Base-by-base conservation (phyloP, 1,140 invertebrate species). In the Sycophila sp. region DNA sequence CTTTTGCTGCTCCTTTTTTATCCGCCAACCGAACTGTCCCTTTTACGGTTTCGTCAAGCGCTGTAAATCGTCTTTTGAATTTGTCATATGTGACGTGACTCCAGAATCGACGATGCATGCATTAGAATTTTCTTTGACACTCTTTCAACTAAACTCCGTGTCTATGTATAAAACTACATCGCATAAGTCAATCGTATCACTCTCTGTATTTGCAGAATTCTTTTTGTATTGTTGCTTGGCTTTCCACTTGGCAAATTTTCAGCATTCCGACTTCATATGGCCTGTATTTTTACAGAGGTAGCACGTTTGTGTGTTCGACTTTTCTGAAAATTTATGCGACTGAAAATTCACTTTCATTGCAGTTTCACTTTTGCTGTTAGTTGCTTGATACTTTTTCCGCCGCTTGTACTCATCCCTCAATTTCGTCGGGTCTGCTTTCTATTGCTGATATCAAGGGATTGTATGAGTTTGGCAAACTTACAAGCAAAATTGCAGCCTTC, bases 21-120 rank as follows among this genome's bases (percentile, higher is more conserved):
- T 67, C 65, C 7, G 60, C 60, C 2, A 63, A 15, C 6, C 42
- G 22, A 15, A 63, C 60, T 5, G 19, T 11, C 2, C 64, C 51
- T 42, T n/a, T n/a, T n/a, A n/a, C n/a, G n/a, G n/a, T 49, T 32
- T 26, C 2, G 26, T 63, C 42, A 4, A 53, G 38, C 24, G 36
- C 32, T 1, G 4, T 58, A 47, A 76, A 78, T 62, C 40, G 69
- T 38, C 15, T 66, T 67, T 74, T 28, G 53, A 51, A 1, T 42
- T 28, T 4, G 69, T 69, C 69, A 76, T 76, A 34, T 76, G 72
- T 4, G 47, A 30, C 4, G 72, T 72, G 53, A 69, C 69, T 36
- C 69, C 75, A 1, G 69, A 70, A 26, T 76, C 73, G 2, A 63
- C 62, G 15, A 67, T 15, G 69, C 69, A 73, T 70, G 10, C 24